phyloP scores from a whole-genome alignment of 1,140 invertebrate species.

The Drosophila lini region DNA sequence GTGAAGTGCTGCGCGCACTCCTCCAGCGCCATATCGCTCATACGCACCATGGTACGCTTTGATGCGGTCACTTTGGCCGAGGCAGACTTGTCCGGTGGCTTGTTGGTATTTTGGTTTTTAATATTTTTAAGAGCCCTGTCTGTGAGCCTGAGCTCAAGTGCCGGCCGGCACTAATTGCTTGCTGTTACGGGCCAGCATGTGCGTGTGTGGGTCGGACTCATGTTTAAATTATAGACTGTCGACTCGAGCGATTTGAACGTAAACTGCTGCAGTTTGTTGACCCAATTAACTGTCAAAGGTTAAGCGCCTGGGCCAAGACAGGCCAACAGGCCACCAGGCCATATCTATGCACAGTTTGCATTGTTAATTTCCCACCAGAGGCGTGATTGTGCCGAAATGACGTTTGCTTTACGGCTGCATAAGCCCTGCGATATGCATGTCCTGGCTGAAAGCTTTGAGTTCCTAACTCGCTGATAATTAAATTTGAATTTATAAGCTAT shows the following conservation, averaged over 20 bases:
- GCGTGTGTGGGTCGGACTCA: constrained; percentile 16
- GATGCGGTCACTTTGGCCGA: constrained; percentile 62
- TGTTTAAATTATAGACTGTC: constrained; percentile 70
- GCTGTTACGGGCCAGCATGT: neutral
- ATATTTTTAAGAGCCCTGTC: constrained; percentile 65
- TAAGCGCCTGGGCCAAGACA: constrained; percentile 51
- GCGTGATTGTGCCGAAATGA: constrained; percentile 47
- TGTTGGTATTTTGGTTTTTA: constrained; percentile 56
- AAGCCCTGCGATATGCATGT: constrained; percentile 3
- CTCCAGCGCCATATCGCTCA: constrained; percentile 50
- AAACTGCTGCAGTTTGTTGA: constrained; percentile 63
- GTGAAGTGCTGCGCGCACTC: constrained; percentile 36
- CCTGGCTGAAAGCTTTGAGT: constrained; percentile 3
- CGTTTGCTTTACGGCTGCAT: constrained; percentile 25
- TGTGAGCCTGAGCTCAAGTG: constrained; percentile 27
- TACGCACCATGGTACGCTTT: constrained; percentile 69
- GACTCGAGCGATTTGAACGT: constrained; percentile 55
- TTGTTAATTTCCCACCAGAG: constrained; percentile 58
- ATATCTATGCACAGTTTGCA: constrained; percentile 61
- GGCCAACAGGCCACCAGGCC: constrained; percentile 3
- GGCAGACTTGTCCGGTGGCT: constrained; percentile 30
- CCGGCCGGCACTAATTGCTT: constrained; percentile 55
- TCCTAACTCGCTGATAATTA: constrained; percentile 15
- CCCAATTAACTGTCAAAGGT: constrained; percentile 70
- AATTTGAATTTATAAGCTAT: constrained; percentile 30